Percentiles rank a stretch among this genome's conserved stretches.
Conservation (phyloP, 2,113 vertebrate genomes). For the Apus apus region DNA sequence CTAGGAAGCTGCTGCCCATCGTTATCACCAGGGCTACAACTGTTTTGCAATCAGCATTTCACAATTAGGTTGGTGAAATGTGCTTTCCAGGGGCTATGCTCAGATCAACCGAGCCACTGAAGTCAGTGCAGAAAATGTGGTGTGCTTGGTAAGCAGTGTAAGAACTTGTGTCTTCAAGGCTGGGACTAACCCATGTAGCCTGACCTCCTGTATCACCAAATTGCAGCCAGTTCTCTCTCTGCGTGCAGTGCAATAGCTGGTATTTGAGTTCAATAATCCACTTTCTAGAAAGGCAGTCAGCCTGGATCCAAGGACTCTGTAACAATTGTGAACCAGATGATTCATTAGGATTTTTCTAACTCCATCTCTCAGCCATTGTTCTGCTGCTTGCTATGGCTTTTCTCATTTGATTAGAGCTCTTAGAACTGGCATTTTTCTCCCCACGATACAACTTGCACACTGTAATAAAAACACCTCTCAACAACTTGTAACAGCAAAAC, state of each 20-base stretch:
- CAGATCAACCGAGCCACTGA: not conserved
- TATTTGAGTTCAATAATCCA: not conserved
- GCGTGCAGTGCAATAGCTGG: not conserved
- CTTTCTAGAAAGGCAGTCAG: slow-evolving; percentile 10
- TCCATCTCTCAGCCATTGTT: slow-evolving; percentile 14
- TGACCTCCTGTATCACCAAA: not conserved
- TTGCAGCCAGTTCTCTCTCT: not conserved
- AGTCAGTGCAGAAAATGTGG: not conserved
- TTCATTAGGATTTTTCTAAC: slow-evolving; percentile 38
- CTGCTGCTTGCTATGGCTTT: slow-evolving; percentile 17
- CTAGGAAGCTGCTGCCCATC: not conserved
- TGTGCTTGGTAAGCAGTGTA: not conserved
- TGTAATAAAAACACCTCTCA: slow-evolving; percentile 43
- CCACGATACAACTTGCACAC: not conserved
- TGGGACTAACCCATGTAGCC: not conserved
- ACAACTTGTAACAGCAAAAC: slow-evolving; percentile 6
- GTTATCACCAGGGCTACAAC: not conserved
- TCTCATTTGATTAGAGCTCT: slow-evolving; percentile 34
- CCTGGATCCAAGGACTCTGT: not conserved
- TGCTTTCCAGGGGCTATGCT: not conserved
- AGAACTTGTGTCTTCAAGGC: not conserved
- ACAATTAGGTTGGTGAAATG: not conserved
- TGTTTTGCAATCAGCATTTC: not conserved
- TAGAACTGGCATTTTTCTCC: slow-evolving; percentile 29
- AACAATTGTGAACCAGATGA: slow-evolving; percentile 42